Evolutionary conservation across 1,140 invertebrate genomes (phyloP), one percentile per base, ranked within the genome.

Genomic region (Nomia melanderi): DNA sequence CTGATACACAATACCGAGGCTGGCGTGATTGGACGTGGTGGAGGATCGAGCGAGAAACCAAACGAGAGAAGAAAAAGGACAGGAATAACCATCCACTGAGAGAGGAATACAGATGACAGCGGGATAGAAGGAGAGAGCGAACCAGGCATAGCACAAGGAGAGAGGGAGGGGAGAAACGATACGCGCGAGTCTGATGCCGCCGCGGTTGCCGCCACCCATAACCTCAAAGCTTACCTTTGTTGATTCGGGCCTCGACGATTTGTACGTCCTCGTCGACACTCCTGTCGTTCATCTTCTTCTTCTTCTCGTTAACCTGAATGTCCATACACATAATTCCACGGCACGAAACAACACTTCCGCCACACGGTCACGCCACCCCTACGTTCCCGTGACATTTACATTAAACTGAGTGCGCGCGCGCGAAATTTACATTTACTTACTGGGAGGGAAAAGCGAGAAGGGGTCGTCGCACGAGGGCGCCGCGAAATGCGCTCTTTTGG

Each of bases 281-380:
- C 86, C 85, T 88, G 86, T 91, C 90, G 72, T 82, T 88, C 91
- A 92, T 92, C 85, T 88, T 89, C 86, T 91, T 87, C 91, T 91
- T 91, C 86, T 89, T 90, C 85, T 92, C 87, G 86, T 86, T 91
- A 89, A 86, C 83, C 84, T 88, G 89, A 79, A 92, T 85, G 83
- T 92, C 91, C 90, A 92, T 92, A 78, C 91, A 92, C 91, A 92
- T 92, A 91, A 91, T 92, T 91, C 86, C 64, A 78, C 74, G 64
- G 47, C 72, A 76, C 84, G 63, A 84, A 77, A 67, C 54, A 70
- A 77, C 77, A 87, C 78, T 73, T 78, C 73, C 67, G 69, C 69
- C 63, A 65, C 77, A 70, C 77, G 59, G 57, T 62, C 64, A 79
- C 81, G 63, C 71, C 47, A 63, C 44, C 47, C 50, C 57, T 63